A percentile compares a stretch with the other conserved stretches of the same genome.
phyloP scores from a whole-genome alignment of 92 coral and sea anemone species.

The Umimayanthus kanabou region DNA sequence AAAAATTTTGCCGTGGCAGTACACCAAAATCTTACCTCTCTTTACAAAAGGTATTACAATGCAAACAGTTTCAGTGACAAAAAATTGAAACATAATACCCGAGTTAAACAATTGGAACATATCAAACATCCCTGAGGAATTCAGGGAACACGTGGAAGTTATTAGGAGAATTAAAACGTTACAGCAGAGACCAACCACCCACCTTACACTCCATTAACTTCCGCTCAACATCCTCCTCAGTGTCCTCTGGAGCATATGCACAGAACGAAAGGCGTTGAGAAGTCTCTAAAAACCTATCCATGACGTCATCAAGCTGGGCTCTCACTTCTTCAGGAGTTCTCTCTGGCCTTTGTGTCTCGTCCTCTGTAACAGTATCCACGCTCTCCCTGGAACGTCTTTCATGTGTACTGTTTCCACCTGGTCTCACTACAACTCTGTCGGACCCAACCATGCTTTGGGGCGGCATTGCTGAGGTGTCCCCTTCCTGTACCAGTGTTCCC shows the following conservation, averaged over 20 bases:
- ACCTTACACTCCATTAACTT: conserved; percentile 83
- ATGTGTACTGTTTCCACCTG: neutral
- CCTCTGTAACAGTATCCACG: conserved; percentile 84
- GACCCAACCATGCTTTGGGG: neutral
- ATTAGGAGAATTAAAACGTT: neutral
- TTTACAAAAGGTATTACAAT: neutral
- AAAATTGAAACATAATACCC: neutral
- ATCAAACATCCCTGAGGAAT: neutral
- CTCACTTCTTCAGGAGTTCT: conserved; percentile 77
- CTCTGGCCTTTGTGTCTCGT: conserved; percentile 61
- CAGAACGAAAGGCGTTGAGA: conserved; percentile 73
- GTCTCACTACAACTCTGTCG: neutral
- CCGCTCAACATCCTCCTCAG: conserved; percentile 79
- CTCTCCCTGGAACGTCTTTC: conserved; percentile 61
- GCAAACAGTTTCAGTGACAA: neutral
- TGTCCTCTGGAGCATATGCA: conserved; percentile 84
- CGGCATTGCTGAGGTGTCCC: neutral
- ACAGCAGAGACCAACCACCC: conserved; percentile 6
- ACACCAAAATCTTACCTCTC: neutral
- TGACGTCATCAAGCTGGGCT: conserved; percentile 79
- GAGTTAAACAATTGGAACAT: neutral
- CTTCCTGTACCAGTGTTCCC: conserved; percentile 37
- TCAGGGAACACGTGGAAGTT: neutral
- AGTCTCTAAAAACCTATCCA: conserved; percentile 69
- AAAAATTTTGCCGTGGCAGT: too few relatives aligned